phyloP scores from a whole-genome alignment of 2,888 invertebrate genomes.

The Cepaea hortensis region DNA sequence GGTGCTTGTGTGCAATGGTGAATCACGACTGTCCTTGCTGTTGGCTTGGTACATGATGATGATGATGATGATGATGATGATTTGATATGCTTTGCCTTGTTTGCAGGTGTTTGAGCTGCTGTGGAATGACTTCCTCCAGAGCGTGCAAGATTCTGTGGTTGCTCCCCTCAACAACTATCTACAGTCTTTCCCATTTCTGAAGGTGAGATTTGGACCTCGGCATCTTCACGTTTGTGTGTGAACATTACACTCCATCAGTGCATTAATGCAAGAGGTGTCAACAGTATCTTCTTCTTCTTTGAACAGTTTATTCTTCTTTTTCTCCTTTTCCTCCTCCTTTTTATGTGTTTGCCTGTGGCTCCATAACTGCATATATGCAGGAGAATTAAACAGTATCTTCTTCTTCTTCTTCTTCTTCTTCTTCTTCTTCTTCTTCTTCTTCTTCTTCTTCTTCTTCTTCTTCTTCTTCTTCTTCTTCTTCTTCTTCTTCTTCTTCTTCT shows the following conservation, averaged over 20 bases:
- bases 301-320: neutral
- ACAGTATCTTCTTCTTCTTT: neutral
- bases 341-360: neutral
- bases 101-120: slow-evolving; percentile 94
- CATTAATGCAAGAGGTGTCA: neutral
- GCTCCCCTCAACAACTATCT: slow-evolving; percentile 90
- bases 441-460: too few species aligned
- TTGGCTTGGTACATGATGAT: too few species aligned
- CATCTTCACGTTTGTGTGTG: neutral
- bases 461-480: too few species aligned
- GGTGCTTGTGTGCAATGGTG: too few species aligned
- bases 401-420: neutral
- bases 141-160: slow-evolving; percentile 91
- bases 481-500: too few species aligned
- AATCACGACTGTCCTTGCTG: too few species aligned
- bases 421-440: neutral
- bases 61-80: too few species aligned
- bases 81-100: neutral
- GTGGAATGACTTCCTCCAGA: slow-evolving; percentile 97
- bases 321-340: neutral
- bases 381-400: neutral
- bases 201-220: slow-evolving; percentile 80
- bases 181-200: slow-evolving; percentile 94
- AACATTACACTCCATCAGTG: neutral
- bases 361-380: neutral